These are phyloP conservation scores for Otis tarda DNA, from an alignment of 2,113 vertebrate species.

Conservation along the genomic window DNA sequence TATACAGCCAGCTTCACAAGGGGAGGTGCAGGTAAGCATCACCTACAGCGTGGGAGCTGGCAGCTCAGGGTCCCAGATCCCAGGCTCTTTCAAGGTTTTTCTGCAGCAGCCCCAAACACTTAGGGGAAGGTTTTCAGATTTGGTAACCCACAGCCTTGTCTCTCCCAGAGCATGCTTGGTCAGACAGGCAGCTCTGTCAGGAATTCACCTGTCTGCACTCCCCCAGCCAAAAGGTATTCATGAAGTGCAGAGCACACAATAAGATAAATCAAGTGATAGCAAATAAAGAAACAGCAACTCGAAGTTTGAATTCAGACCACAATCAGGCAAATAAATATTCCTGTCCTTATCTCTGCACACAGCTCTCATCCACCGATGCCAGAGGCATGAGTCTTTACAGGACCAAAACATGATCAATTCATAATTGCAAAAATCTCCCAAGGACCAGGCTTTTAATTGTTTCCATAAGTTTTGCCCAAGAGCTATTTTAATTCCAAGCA, in stretches of 20 bases:
- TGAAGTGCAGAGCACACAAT: neutral
- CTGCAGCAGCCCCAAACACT: neutral
- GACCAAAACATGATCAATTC: neutral
- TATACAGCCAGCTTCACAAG: neutral
- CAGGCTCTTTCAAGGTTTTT: neutral
- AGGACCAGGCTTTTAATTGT: slow-evolving; percentile 50
- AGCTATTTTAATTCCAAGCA: slow-evolving; percentile 58
- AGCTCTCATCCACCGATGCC: neutral
- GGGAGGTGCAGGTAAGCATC: neutral
- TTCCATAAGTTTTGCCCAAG: slow-evolving; percentile 24
- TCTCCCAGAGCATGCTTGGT: neutral
- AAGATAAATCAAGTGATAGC: neutral
- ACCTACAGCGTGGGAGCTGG: neutral
- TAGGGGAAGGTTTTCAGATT: neutral
- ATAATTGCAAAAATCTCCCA: slow-evolving; percentile 35
- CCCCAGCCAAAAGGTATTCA: neutral
- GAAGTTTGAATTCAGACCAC: neutral
- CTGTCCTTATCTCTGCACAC: slow-evolving; percentile 12
- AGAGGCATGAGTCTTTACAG: neutral
- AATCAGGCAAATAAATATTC: neutral
- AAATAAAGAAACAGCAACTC: neutral
- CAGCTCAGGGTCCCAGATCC: neutral
- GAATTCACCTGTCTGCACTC: neutral
- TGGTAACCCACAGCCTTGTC: neutral
- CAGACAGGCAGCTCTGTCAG: neutral